Conservation (phyloP, 2,797 vertebrate genomes). For the Acestrorhynchus altus region DNA sequence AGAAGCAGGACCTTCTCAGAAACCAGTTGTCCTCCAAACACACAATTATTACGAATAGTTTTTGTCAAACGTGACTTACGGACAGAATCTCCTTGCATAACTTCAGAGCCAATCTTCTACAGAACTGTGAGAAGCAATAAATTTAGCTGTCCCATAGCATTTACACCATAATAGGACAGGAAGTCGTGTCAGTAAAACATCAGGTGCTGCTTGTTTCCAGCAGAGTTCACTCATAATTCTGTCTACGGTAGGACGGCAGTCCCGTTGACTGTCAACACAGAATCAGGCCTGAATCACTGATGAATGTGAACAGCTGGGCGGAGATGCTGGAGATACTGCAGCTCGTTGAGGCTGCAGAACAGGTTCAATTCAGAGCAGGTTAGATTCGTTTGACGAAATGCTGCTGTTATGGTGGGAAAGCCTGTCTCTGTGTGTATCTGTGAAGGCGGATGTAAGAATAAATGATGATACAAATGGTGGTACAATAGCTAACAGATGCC, state of each 20-base stretch:
- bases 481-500: too few species aligned
- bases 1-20: too few species aligned
- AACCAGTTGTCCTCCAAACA: too few species aligned
- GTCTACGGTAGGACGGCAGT: slow-evolving; percentile 23
- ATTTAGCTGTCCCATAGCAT: slow-evolving; percentile 9
- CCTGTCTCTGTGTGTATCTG: too few species aligned
- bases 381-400: too few species aligned
- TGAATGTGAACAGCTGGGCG: slow-evolving; percentile 50
- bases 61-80: too few species aligned
- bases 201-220: slow-evolving; percentile 35
- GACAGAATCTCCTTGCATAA: neutral
- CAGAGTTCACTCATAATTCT: slow-evolving; percentile 35
- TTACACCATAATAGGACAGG: slow-evolving; percentile 19
- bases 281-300: slow-evolving; percentile 20
- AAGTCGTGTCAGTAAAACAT: slow-evolving; percentile 28
- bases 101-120: neutral
- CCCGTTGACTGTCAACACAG: slow-evolving; percentile 49
- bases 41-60: too few species aligned
- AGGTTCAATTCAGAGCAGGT: neutral
- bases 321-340: neutral
- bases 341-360: neutral
- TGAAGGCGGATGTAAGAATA: too few species aligned
- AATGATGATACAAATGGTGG: too few species aligned
- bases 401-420: neutral
- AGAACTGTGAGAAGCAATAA: neutral